Percentiles rank a stretch among this genome's conserved stretches.
Evolutionary conservation across 2,797 vertebrate species (phyloP).

Genomic region (Mastacembelus armatus): DNA sequence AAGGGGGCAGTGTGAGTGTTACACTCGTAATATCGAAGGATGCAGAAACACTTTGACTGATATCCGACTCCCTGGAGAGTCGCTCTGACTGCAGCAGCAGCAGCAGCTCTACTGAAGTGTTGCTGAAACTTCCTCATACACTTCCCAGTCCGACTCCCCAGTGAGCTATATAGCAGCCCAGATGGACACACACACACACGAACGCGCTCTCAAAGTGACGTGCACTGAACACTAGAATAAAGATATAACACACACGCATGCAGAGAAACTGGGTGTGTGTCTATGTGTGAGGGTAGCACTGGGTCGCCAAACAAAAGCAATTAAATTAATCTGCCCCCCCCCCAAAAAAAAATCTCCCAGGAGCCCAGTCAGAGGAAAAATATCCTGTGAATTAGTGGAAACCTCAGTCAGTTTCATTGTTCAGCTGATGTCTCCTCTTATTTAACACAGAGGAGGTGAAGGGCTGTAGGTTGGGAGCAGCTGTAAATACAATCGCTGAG

Average conservation of each 20-base stretch:
- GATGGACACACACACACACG: constrained; percentile 43
- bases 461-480: constrained; percentile 54
- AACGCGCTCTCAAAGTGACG: not conserved
- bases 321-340: constrained; percentile 48
- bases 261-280: not conserved
- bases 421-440: constrained; percentile 60
- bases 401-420: constrained; percentile 78
- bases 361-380: constrained; percentile 56
- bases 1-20: not conserved
- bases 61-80: constrained; percentile 26
- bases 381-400: constrained; percentile 79
- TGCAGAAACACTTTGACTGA: constrained; percentile 14
- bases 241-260: constrained; percentile 15
- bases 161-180: constrained; percentile 26
- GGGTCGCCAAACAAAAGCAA: constrained; percentile 51
- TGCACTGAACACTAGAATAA: not conserved
- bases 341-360: constrained; percentile 28
- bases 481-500: constrained; percentile 74
- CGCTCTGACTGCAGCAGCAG: constrained; percentile 36
- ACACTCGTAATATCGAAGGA: not conserved
- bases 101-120: constrained; percentile 46
- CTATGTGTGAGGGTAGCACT: constrained; percentile 4
- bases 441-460: constrained; percentile 44
- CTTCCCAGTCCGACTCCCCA: constrained; percentile 42
- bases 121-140: constrained; percentile 55